Evolutionary conservation across 2,797 vertebrate species (phyloP).

Genomic region (Betta splendens): DNA sequence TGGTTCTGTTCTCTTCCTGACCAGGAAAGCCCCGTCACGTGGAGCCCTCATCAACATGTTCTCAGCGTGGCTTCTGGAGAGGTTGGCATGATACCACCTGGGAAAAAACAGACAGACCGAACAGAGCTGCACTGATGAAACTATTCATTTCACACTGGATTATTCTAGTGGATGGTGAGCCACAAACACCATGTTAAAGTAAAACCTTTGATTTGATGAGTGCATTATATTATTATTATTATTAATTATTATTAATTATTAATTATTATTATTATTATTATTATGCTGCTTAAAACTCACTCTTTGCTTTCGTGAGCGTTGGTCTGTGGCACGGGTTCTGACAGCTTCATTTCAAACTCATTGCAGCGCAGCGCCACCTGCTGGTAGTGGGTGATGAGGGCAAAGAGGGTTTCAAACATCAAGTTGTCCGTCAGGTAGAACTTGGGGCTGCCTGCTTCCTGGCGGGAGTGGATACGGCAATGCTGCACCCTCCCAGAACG

Average conservation of each 20-base stretch:
- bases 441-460: constrained; percentile 95
- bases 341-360: constrained; percentile 98
- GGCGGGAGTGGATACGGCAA: constrained; percentile 97
- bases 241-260: too few relatives aligned
- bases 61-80: constrained; percentile 92
- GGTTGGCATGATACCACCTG: constrained; percentile 97
- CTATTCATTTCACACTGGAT: neutral
- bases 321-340: constrained; percentile 96
- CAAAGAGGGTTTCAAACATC: constrained; percentile 96
- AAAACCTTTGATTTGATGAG: too few relatives aligned
- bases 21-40: constrained; percentile 95
- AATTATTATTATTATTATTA: too few relatives aligned
- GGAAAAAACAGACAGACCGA: neutral
- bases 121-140: neutral
- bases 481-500: constrained; percentile 96
- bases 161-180: neutral
- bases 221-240: too few relatives aligned
- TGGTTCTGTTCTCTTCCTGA: constrained; percentile 92
- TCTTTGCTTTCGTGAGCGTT: constrained; percentile 99
- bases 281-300: constrained; percentile 78
- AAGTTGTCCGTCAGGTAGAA: constrained; percentile 99
- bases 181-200: too few relatives aligned
- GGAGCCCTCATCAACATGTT: constrained; percentile 99
- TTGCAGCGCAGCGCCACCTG: constrained; percentile 97
- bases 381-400: constrained; percentile 98